Evolutionary conservation across 2,113 vertebrate species (phyloP), one percentile per base, ranked within the genome.

Genomic region (Syrmaticus mikado): DNA sequence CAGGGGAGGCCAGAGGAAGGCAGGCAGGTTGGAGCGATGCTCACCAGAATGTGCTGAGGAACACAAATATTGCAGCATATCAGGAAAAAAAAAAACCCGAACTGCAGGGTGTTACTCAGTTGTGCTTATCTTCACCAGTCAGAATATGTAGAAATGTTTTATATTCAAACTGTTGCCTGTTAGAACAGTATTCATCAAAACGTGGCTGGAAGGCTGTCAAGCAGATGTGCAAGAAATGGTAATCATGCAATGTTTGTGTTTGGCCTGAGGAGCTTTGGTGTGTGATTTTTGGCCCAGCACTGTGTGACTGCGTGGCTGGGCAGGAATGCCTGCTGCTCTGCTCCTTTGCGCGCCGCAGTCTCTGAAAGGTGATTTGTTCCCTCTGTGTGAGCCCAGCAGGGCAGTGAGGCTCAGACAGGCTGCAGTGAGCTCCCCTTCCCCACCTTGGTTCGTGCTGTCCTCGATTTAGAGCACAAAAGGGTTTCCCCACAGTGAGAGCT

Each of bases 181-280:
- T 75, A 36, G 60, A 86, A 90, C 48, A 60, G 73, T 80, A 62
- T 70, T 64, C 79, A 40, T 88, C 36, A 28, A 83, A 68, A 73
- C 11, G 34, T 67, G 68, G 46, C 79, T 93, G 93, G 87, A 93
- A 93, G 78, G 50, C 67, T 91, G 62, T 82, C 80, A 91, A 87
- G 87, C 90, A 93, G 92, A 91, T 94, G 92, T 92, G 85, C 87
- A 52, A 83, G 87, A 93, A 71, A 36, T 75, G 65, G 57, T 46
- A 45, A n/a, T 90, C 66, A 55, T 67, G 87, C 85, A 75, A 34
- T 90, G 85, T 88, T 94, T 92, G 61, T 16, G 89, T 71, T 87
- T 15, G 61, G 87, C 36, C 80, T 87, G 85, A 92, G 95, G 89
- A 76, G 68, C 61, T 83, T 36, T 73, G 62, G 41, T 92, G 76